phyloP scores from a whole-genome alignment of 2,888 invertebrate genomes.

The Eretmocerus hayati region DNA sequence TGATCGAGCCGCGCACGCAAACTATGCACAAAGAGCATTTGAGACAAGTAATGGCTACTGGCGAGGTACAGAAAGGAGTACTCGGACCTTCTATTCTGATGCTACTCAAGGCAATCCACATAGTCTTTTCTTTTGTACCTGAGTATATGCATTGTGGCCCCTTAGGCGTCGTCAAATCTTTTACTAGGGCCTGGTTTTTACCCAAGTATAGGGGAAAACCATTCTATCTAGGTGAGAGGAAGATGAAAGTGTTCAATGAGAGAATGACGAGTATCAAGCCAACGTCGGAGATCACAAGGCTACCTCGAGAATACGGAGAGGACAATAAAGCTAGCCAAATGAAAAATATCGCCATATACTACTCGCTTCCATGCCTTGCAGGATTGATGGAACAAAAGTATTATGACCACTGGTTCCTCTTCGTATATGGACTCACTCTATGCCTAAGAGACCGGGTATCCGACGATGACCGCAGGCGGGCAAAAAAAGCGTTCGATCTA shows the following conservation, averaged over 20 bases:
- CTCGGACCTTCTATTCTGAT: too few species aligned
- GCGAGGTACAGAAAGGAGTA: too few species aligned
- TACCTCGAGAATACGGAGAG: slow-evolving; percentile 1
- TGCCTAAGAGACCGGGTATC: slow-evolving; percentile 7
- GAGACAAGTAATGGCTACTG: too few species aligned
- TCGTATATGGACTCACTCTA: slow-evolving; percentile 9
- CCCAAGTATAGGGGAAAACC: background rate
- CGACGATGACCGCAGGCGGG: background rate
- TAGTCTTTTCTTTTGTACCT: too few species aligned
- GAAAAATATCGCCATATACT: slow-evolving; percentile 19
- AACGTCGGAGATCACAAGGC: slow-evolving; percentile 14
- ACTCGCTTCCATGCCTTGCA: slow-evolving; percentile 16
- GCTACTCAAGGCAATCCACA: too few species aligned
- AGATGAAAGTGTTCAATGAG: slow-evolving; percentile 5
- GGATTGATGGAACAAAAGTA: slow-evolving; percentile 8
- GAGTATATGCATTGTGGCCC: slow-evolving; percentile 22
- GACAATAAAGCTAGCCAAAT: slow-evolving; percentile 19
- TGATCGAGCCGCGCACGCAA: too few species aligned
- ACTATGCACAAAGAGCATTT: too few species aligned
- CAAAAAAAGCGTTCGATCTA: slow-evolving; percentile 4
- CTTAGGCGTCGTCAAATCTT: slow-evolving; percentile 17
- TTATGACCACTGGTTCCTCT: slow-evolving; percentile 16
- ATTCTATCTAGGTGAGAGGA: slow-evolving; percentile 13
- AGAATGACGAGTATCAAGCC: slow-evolving; percentile 9
- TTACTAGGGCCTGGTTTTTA: slow-evolving; percentile 10